Evolutionary conservation across 2,888 invertebrate species (phyloP).

Genomic region (Noctua fimbriata): DNA sequence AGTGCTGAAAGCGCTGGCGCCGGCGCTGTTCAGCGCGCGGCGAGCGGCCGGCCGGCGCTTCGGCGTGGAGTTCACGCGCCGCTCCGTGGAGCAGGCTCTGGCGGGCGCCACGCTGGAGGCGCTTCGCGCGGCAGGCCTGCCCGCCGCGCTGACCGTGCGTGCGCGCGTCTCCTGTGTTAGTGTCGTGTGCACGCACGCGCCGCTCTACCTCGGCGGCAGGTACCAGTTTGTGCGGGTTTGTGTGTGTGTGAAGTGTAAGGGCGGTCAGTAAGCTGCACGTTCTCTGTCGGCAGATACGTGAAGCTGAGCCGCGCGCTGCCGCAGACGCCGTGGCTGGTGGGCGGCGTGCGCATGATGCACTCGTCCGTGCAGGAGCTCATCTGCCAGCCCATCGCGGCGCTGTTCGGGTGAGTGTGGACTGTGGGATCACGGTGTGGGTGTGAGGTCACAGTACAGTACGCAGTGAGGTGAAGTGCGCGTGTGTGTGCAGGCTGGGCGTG

Average conservation of each 20-base stretch:
- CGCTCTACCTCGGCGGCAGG: constrained; percentile 86
- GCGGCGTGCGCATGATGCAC: constrained; percentile 94
- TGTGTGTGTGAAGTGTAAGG: neutral
- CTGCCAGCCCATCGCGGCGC: constrained; percentile 91
- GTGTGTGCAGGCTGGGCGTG: constrained; percentile 68
- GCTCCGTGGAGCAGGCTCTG: constrained; percentile 91
- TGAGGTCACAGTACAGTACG: neutral
- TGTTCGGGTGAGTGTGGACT: constrained; percentile 89
- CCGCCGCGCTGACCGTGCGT: constrained; percentile 81
- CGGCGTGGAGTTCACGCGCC: constrained; percentile 91
- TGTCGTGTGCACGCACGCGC: constrained; percentile 80
- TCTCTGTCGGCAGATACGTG: constrained; percentile 92
- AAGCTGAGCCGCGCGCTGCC: constrained; percentile 96
- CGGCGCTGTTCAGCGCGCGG: constrained; percentile 82
- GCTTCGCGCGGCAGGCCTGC: constrained; percentile 72
- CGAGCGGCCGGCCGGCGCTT: constrained; percentile 80
- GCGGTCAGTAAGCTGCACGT: neutral
- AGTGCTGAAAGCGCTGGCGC: constrained; percentile 83
- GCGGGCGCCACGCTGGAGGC: constrained; percentile 82
- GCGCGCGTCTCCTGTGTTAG: constrained; percentile 90
- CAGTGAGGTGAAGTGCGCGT: constrained; percentile 4
- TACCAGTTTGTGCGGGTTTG: constrained; percentile 29
- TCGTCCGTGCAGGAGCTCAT: constrained; percentile 98
- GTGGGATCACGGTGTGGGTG: neutral
- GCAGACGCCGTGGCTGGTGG: constrained; percentile 98